These are phyloP conservation scores for Ammodytes marinus DNA, from an alignment of 2,113 vertebrate species.

Conservation along the genomic window DNA sequence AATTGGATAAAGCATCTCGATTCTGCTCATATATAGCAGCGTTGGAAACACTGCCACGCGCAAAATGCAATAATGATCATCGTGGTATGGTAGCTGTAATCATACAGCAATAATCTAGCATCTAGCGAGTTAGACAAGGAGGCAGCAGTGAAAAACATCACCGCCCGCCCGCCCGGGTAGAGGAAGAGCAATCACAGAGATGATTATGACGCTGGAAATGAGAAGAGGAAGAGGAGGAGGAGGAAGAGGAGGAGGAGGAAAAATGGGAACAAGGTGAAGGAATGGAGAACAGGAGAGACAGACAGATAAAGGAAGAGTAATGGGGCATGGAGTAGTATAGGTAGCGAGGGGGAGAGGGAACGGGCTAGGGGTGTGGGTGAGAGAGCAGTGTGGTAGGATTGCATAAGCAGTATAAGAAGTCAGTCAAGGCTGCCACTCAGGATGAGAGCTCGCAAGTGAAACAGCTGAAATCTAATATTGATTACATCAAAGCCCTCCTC, in stretches of 20 bases:
- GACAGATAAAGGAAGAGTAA: conserved; percentile 61
- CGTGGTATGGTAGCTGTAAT: conserved; percentile 78
- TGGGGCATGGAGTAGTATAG: conserved; percentile 47
- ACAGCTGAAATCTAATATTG: conserved; percentile 83
- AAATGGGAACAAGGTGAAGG: conserved; percentile 44
- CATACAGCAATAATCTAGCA: conserved; percentile 79
- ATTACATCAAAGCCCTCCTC: conserved; percentile 79
- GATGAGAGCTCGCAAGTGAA: conserved; percentile 76
- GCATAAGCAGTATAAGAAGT: conserved; percentile 76
- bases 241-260: conserved; percentile 22
- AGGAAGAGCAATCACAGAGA: conserved; percentile 80
- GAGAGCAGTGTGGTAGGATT: conserved; percentile 67
- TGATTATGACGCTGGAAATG: conserved; percentile 70
- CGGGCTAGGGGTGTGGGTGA: conserved; percentile 48
- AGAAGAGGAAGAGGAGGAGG: conserved; percentile 38
- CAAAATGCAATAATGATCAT: conserved; percentile 77
- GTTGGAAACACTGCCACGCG: conserved; percentile 69
- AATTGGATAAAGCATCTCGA: conserved; percentile 81
- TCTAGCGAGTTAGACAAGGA: conserved; percentile 76
- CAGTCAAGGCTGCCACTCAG: conserved; percentile 79
- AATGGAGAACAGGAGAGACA: conserved; percentile 42
- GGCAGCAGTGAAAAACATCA: conserved; percentile 72
- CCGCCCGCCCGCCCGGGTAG: conserved; percentile 54
- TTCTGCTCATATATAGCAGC: conserved; percentile 52
- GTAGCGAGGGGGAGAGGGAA: conserved; percentile 53